These are phyloP conservation scores for Watsonalla cultraria DNA, from an alignment of 2,888 invertebrate species.

Conservation along the genomic window DNA sequence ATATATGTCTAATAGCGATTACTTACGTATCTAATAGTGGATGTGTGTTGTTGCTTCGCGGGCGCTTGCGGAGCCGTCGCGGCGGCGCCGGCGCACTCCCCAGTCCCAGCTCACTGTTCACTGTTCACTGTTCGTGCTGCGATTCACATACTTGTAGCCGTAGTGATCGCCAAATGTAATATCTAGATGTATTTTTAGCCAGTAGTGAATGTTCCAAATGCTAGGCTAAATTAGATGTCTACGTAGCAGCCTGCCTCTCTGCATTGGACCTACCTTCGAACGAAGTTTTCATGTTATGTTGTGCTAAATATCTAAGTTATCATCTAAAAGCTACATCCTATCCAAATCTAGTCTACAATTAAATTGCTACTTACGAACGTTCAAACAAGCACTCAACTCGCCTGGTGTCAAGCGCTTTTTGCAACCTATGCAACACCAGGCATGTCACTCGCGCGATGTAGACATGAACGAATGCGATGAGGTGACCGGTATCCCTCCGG, in stretches of 20 bases:
- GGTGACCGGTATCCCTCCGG: no score
- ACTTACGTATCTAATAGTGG: slow-evolving; percentile 24
- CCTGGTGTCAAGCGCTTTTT: no score
- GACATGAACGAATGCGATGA: no score
- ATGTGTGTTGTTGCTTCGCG: slow-evolving; percentile 42
- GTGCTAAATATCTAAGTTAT: not conserved
- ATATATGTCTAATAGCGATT: slow-evolving; percentile 46
- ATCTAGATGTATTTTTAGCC: slow-evolving; percentile 71
- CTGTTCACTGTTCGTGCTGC: slow-evolving; percentile 42
- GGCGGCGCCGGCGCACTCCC: slow-evolving; percentile 3
- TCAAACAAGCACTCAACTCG: no score
- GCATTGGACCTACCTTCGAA: slow-evolving; percentile 19
- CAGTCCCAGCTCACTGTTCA: slow-evolving; percentile 22
- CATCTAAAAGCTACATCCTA: not conserved
- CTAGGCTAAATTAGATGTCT: slow-evolving; percentile 67
- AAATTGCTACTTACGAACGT: no score
- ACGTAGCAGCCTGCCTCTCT: slow-evolving; percentile 46
- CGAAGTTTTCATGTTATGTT: slow-evolving; percentile 12
- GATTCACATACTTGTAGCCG: slow-evolving; percentile 62
- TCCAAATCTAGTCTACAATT: no score
- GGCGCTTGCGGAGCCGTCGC: slow-evolving; percentile 7
- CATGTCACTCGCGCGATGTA: no score
- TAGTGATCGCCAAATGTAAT: slow-evolving; percentile 76
- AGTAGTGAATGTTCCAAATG: slow-evolving; percentile 77
- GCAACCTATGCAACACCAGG: no score